A percentile compares a stretch with the other conserved stretches of the same genome.
Conservation (phyloP, 2,797 vertebrate genomes). For the Mus spretus region DNA sequence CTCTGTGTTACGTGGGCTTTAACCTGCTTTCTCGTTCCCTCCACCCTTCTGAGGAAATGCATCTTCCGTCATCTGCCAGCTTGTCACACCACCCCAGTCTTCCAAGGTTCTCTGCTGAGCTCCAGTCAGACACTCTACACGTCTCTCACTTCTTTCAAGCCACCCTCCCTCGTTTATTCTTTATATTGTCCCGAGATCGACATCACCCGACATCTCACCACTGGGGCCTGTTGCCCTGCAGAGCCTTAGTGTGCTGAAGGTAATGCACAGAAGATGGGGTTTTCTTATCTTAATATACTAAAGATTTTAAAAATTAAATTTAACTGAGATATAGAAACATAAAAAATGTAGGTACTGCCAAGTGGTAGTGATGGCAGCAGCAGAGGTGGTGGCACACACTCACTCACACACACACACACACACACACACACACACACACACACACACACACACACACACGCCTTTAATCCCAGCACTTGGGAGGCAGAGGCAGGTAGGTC, state of each 20-base stretch:
- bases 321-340: not conserved
- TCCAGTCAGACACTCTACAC: not conserved
- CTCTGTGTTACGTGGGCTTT: too few species aligned
- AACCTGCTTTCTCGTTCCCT: not conserved
- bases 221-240: not conserved
- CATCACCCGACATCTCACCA: not conserved
- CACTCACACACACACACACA: too few species aligned
- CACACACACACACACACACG: not conserved
- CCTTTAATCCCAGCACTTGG: not conserved
- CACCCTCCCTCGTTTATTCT: not conserved
- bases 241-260: not conserved
- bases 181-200: not conserved
- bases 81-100: not conserved
- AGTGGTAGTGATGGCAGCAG: not conserved
- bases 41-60: not conserved
- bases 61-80: not conserved
- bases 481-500: not conserved
- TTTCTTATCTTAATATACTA: not conserved
- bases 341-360: not conserved
- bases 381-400: too few species aligned
- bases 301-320: not conserved
- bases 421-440: not conserved
- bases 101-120: not conserved
- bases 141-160: not conserved
- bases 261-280: not conserved